Evolutionary conservation across 2,113 vertebrate genomes (phyloP), one percentile per base, ranked within the genome.

Genomic region (Proteles cristata): DNA sequence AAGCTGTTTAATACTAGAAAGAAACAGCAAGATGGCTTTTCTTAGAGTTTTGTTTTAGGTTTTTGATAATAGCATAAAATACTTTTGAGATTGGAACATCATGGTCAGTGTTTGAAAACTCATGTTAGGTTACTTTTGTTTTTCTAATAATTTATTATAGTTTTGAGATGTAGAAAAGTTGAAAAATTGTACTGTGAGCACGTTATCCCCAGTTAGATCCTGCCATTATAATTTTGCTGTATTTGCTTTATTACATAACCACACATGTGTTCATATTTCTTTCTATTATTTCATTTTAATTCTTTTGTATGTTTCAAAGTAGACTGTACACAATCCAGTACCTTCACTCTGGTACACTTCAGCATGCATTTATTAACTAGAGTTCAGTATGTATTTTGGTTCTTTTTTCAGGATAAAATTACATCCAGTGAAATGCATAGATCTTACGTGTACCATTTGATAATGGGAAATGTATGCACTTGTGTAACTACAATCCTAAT

Each of bases 1-100:
- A 86, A 73, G 76, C 81, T 50, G 85, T 50, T 65, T 93, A 85
- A 86, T 89, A 95, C 58, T 92, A 73, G 68, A 93, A 96, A 94
- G 43, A 97, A 83, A 65, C 79, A 77, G n/a, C 43, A 76, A 85
- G 53, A 63, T 93, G 66, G 17, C 12, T 5, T 61, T 77, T 94
- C 73, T 73, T 68, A 69, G 5, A 55, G 4, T 84, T 84, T 90
- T 55, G 16, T 90, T 66, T n/a, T 77, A 93, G 11, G 7, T 25
- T 71, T 71, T 90, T 93, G 58, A 69, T 80, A 97, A 89, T 93
- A 81, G 43, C n/a, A 53, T 35, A 93, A 91, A 95, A 69, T 96
- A 48, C n/a, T 26, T 83, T 92, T 53, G 61, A 96, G 96, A 92
- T 68, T 90, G 68, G 48, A 23, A 69, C 26, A 65, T 96, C 21